A percentile compares a stretch with the other conserved stretches of the same genome.
These are phyloP conservation scores for Coptodon bakossiorum DNA, from an alignment of 2,113 vertebrate genomes.

Conservation along the genomic window DNA sequence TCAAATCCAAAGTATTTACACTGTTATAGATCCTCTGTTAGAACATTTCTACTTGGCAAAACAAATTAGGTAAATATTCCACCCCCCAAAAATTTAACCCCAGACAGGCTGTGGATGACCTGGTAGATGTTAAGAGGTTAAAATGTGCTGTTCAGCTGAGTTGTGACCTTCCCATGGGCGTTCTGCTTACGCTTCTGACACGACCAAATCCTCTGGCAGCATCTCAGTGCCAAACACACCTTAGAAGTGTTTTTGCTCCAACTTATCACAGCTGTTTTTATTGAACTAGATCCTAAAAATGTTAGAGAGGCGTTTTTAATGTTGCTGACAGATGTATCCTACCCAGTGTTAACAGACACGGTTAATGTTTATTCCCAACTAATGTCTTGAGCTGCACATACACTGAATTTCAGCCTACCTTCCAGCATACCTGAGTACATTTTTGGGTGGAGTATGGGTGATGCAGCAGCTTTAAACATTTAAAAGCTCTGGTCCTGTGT, in stretches of 20 bases:
- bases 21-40: not conserved
- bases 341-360: not conserved
- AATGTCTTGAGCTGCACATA: not conserved
- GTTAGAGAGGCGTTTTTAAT: not conserved
- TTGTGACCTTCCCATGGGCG: not conserved
- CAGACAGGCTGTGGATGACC: not conserved
- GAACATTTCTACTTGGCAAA: not conserved
- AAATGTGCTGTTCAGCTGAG: not conserved
- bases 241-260: not conserved
- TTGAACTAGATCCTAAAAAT: not conserved
- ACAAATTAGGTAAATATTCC: not conserved
- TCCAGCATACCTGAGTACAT: not conserved
- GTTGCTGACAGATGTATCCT: not conserved
- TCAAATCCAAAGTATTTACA: not conserved
- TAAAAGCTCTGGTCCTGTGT: not conserved
- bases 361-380: not conserved
- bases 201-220: not conserved
- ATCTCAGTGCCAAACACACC: not conserved
- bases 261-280: not conserved
- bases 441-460: not conserved
- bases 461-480: not conserved
- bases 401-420: not conserved
- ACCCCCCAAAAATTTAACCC: not conserved
- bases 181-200: not conserved
- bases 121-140: not conserved